These are phyloP conservation scores for Cynopterus brachyotis DNA, from an alignment of 2,113 vertebrate genomes.

Conservation along the genomic window DNA sequence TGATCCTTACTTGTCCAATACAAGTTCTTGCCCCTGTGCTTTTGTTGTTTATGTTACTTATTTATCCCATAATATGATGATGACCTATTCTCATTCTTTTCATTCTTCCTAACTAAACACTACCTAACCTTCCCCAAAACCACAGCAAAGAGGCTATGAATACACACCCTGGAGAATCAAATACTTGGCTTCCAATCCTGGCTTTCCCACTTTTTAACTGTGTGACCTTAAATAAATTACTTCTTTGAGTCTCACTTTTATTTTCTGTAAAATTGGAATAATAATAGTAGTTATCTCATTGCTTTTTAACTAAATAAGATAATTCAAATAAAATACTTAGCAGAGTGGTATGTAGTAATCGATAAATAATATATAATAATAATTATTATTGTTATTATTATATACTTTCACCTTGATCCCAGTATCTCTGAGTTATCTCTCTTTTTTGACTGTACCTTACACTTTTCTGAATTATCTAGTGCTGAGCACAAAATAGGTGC, in stretches of 20 bases:
- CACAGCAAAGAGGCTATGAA: not conserved
- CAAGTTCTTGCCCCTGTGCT: not conserved
- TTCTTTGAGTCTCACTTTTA: not conserved
- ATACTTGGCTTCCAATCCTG: not conserved
- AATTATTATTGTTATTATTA: not conserved
- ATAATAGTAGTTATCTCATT: not conserved
- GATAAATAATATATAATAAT: not conserved
- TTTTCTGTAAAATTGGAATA: not conserved
- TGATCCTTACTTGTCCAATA: not conserved
- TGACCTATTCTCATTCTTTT: not conserved
- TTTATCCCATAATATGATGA: not conserved
- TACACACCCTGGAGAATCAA: not conserved
- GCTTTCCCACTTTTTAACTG: not conserved
- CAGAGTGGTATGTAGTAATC: not conserved
- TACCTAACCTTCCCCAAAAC: not conserved
- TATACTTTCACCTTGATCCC: not conserved
- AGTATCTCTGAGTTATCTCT: not conserved
- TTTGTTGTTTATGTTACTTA: not conserved
- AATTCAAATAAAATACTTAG: slow-evolving; percentile 27
- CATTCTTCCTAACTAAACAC: not conserved
- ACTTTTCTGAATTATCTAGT: not conserved
- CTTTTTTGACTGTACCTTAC: not conserved
- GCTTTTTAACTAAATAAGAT: not conserved
- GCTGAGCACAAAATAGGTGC: not conserved
- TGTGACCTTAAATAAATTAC: not conserved